These are phyloP conservation scores for Phataginus tetradactyla DNA, from an alignment of 2,797 vertebrate genomes.

Conservation along the genomic window DNA sequence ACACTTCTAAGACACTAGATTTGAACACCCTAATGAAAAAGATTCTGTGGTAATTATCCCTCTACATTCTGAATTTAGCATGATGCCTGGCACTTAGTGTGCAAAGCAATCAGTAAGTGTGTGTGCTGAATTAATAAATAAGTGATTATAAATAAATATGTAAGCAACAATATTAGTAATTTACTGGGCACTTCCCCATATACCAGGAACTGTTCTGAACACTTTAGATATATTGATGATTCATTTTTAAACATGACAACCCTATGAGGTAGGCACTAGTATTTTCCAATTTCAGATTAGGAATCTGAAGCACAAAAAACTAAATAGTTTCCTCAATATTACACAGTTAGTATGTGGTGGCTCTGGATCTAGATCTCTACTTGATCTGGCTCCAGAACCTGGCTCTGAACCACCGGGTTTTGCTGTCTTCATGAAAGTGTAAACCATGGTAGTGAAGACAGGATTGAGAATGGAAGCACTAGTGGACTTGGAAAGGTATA, in stretches of 20 bases:
- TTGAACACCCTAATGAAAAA: not conserved
- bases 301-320: not conserved
- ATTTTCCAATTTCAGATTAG: not conserved
- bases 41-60: not conserved
- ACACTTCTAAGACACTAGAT: not conserved
- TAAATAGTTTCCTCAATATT: not conserved
- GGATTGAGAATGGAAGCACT: not conserved
- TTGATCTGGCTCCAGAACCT: not conserved
- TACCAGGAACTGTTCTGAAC: not conserved
- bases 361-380: not conserved
- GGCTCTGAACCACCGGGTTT: not conserved
- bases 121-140: not conserved
- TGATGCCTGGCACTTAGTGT: not conserved
- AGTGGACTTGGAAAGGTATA: not conserved
- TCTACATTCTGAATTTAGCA: not conserved
- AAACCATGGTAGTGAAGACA: not conserved
- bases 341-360: not conserved
- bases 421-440: not conserved
- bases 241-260: not conserved
- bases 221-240: not conserved
- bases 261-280: not conserved
- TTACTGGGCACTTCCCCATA: not conserved
- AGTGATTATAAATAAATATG: not conserved
- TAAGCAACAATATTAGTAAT: not conserved
- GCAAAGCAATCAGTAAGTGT: not conserved